These are phyloP conservation scores for Steromphala cineraria DNA, from an alignment of 2,888 invertebrate genomes.

Conservation along the genomic window DNA sequence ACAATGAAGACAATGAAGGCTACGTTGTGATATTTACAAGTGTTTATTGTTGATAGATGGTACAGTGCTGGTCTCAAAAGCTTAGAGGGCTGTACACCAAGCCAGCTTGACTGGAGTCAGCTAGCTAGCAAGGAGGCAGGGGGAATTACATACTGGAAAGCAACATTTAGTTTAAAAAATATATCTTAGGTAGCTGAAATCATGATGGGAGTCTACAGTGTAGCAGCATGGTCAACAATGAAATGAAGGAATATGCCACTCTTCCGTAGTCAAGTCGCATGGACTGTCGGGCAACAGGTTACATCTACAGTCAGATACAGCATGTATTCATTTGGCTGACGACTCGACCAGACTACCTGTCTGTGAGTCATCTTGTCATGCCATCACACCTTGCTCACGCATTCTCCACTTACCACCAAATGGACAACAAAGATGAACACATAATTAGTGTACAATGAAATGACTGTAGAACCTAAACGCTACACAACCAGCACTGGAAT, in stretches of 20 bases:
- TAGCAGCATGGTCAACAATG: conserved; percentile 10
- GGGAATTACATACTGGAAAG: not conserved
- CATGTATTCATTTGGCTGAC: conserved; percentile 18
- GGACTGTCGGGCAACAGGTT: not conserved
- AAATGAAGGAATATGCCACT: not conserved
- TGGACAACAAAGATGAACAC: conserved; percentile 16
- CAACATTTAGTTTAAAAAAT: not conserved
- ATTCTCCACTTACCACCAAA: conserved; percentile 9
- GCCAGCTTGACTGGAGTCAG: not conserved
- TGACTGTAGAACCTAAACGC: not conserved
- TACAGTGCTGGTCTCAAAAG: conserved; percentile 17
- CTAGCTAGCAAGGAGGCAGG: not conserved
- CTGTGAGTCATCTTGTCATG: not conserved
- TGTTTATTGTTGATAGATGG: conserved; percentile 21
- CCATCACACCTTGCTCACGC: conserved; percentile 20
- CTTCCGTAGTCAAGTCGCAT: not conserved
- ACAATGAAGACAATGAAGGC: not conserved
- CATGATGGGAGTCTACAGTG: not conserved
- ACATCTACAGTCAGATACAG: conserved; percentile 7
- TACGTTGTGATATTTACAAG: conserved; percentile 11
- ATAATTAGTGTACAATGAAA: not conserved
- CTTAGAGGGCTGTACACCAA: not conserved
- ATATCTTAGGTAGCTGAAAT: conserved; percentile 15
- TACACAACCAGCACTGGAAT: conserved; percentile 19
- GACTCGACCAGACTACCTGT: not conserved